Conservation (phyloP, 2,797 vertebrate genomes). For the Cossypha niveicapilla region DNA sequence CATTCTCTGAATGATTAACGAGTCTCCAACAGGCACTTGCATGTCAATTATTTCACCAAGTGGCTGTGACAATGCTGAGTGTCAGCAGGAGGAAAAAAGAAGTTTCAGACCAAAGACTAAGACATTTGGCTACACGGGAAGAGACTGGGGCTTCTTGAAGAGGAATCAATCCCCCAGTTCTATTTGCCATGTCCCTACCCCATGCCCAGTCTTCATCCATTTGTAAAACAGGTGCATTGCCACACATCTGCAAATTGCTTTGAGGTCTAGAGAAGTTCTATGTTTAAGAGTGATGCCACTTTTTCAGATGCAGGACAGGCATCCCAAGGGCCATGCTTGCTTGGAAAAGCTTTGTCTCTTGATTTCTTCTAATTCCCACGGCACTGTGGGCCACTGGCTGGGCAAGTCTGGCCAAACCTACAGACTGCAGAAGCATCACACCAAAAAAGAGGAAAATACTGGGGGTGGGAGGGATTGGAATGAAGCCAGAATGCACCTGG, state of each 20-base stretch:
- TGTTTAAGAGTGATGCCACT: neutral
- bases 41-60: conserved; percentile 8
- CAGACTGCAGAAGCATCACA: neutral
- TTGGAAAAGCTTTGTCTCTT: neutral
- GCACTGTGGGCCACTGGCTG: neutral
- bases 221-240: neutral
- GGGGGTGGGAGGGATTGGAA: neutral
- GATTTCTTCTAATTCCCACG: neutral
- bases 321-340: neutral
- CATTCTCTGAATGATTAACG: conserved; percentile 33
- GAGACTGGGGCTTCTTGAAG: neutral
- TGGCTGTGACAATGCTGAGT: neutral
- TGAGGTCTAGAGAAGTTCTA: neutral
- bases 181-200: neutral
- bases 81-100: neutral
- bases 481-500: neutral
- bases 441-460: neutral
- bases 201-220: neutral
- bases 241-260: neutral
- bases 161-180: neutral
- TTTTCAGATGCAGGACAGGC: neutral
- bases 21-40: conserved; percentile 29
- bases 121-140: neutral
- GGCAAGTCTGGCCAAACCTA: neutral
- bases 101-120: neutral